phyloP scores from a whole-genome alignment of 2,797 vertebrate genomes.

The Trematomus bernacchii region DNA sequence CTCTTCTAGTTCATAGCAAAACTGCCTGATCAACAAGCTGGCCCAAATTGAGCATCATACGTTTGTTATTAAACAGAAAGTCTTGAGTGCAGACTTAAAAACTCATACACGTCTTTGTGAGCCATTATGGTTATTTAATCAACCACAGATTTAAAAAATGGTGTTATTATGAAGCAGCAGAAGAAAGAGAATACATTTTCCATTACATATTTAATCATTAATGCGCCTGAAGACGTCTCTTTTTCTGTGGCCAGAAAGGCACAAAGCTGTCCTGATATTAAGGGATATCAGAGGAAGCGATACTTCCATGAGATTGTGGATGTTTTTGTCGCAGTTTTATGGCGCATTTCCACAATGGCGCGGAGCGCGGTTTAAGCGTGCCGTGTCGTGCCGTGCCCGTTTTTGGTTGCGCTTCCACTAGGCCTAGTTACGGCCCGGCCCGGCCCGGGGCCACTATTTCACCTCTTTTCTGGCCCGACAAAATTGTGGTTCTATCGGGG shows the following conservation, averaged over 20 bases:
- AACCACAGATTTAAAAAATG: neutral
- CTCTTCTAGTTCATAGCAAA: slow-evolving; percentile 40
- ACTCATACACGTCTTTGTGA: neutral
- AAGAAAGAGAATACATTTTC: neutral
- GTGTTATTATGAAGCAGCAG: neutral
- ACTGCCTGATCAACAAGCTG: slow-evolving; percentile 54
- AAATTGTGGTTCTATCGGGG: too few species aligned
- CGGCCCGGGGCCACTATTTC: too few species aligned
- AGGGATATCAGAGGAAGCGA: too few species aligned
- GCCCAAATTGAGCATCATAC: slow-evolving; percentile 30
- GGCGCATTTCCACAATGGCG: too few species aligned
- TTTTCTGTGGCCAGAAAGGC: neutral
- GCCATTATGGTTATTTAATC: slow-evolving; percentile 14
- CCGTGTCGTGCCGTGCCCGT: too few species aligned
- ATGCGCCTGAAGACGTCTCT: neutral
- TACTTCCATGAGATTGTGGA: too few species aligned
- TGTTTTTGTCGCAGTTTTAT: too few species aligned
- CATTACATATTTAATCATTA: neutral
- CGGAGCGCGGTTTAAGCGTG: too few species aligned
- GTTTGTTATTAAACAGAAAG: slow-evolving; percentile 5
- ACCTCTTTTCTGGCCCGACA: too few species aligned
- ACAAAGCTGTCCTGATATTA: neutral
- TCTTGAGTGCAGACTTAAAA: slow-evolving; percentile 26
- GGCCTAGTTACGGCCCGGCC: too few species aligned
- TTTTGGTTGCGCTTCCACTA: too few species aligned